Evolutionary conservation across 2,888 invertebrate genomes (phyloP), one percentile per base, ranked within the genome.

Genomic region (Agrotis puta): DNA sequence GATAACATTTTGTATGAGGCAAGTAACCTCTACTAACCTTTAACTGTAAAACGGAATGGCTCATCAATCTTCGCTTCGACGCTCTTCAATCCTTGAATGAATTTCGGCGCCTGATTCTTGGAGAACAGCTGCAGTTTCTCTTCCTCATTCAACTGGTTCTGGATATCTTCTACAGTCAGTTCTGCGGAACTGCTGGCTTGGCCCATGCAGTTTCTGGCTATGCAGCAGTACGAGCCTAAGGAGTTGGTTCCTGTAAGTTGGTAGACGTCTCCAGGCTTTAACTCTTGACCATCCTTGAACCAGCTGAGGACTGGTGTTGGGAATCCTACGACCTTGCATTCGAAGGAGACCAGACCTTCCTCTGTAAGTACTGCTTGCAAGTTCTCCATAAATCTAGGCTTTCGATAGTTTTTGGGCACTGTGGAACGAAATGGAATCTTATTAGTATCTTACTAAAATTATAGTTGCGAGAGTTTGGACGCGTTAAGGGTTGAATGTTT

Each of bases 281-380:
- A 94, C 90, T 99, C 98, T 89, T 98, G 98, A 0, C 98, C 98
- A 90, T 99, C 99, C 93, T 98, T 99, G 92, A 98, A 99, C 99
- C 99, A 99, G 88, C 98, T 97, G 0, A 99, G 95, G 63, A 98
- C 95, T 0, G 99, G 99, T 0, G 98, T 98, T 0, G 99, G 99
- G 84, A 98, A 98, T 0, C 98, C 99, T 3, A 98, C 98, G 0
- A 99, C 98, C 92, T 99, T 99, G 90, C 99, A 99, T 90, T 99
- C 99, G 89, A 99, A 99, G 0, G 98, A 98, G 1, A 99, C 99
- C 47, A 99, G 94, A 0, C 99, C 99, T 94, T 99, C 99, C 90
- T 99, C 98, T 0, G 99, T 98, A 57, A 99, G 96, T 56, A 99
- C 97, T 13, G 99, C 99, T 92, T 98, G 98, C 14, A 99, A 96